These are phyloP conservation scores for Onychorhynchus coronatus DNA, from an alignment of 2,113 vertebrate genomes.

Conservation along the genomic window DNA sequence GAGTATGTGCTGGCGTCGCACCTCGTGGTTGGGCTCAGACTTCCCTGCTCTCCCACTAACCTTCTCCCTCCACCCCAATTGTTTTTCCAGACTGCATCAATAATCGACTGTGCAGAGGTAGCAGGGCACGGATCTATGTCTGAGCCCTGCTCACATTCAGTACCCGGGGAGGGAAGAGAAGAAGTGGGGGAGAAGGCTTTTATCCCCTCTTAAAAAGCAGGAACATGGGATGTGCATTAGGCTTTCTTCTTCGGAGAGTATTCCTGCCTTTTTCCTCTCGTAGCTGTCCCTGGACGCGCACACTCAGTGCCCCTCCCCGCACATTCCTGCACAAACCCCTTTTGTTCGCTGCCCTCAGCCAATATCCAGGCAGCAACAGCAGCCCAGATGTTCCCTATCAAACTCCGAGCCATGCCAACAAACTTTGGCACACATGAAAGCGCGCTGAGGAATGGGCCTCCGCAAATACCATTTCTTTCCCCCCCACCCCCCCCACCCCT, in stretches of 20 bases:
- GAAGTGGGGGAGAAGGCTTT: background rate
- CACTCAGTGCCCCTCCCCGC: background rate
- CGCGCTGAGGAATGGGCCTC: slow-evolving; percentile 77
- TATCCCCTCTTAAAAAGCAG: background rate
- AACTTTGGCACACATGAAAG: slow-evolving; percentile 78
- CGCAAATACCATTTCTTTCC: slow-evolving; percentile 69
- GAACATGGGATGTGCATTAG: slow-evolving; percentile 46
- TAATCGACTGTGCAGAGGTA: background rate
- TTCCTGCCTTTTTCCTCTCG: background rate
- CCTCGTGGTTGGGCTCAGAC: background rate
- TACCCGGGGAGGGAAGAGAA: background rate
- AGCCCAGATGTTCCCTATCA: slow-evolving; percentile 88
- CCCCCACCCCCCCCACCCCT: background rate
- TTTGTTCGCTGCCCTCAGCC: slow-evolving; percentile 73
- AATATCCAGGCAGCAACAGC: slow-evolving; percentile 63
- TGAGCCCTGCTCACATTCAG: background rate
- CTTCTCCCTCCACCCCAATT: background rate
- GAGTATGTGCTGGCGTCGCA: background rate
- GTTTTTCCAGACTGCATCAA: background rate
- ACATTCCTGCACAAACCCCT: slow-evolving; percentile 73
- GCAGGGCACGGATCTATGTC: background rate
- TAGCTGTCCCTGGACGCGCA: background rate
- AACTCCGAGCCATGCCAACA: slow-evolving; percentile 76
- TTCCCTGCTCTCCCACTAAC: background rate
- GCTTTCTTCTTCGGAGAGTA: background rate